Conservation (phyloP, 2,113 vertebrate species). For the Vidua macroura region DNA sequence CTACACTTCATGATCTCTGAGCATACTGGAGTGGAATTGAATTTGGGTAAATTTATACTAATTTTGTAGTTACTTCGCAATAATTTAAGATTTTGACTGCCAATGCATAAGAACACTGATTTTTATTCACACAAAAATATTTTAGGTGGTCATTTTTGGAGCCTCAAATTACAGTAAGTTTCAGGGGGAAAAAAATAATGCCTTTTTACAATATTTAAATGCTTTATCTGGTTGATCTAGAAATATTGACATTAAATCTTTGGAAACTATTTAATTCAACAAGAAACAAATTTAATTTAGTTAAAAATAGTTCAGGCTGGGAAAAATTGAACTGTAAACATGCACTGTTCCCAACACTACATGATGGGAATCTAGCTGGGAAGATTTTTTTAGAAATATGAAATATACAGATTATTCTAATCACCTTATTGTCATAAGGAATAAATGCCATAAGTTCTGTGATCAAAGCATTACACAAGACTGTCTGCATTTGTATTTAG, state of each 20-base stretch:
- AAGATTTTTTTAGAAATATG: neutral
- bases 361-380: neutral
- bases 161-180: neutral
- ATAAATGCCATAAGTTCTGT: slow-evolving; percentile 5
- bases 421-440: slow-evolving; percentile 41
- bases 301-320: neutral
- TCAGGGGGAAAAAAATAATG: rapidly evolving
- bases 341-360: neutral
- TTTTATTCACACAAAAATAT: neutral
- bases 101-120: neutral
- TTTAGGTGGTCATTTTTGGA: neutral
- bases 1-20: neutral
- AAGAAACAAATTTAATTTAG: neutral
- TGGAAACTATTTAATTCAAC: neutral
- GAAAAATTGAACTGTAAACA: neutral
- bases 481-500: neutral
- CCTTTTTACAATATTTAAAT: neutral
- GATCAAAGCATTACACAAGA: slow-evolving; percentile 48
- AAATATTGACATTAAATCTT: neutral
- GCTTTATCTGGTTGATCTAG: neutral
- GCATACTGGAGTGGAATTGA: neutral
- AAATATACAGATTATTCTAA: slow-evolving; percentile 25
- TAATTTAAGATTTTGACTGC: neutral
- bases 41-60: neutral
- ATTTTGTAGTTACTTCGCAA: neutral